Percentiles rank a stretch among this genome's conserved stretches.
These are phyloP conservation scores for Psittacula echo DNA, from an alignment of 2,797 vertebrate genomes.

Conservation along the genomic window DNA sequence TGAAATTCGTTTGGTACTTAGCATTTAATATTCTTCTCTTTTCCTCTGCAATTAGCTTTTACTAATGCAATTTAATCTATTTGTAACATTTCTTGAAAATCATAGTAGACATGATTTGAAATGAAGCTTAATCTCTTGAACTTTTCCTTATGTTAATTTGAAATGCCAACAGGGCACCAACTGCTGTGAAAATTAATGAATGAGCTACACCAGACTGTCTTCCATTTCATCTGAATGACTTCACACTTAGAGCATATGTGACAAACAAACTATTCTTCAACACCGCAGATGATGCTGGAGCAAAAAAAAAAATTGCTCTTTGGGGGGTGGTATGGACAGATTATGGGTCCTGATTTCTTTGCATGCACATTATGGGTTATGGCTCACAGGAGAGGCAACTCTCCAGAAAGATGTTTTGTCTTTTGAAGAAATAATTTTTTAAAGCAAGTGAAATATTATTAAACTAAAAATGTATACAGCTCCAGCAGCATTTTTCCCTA, in stretches of 20 bases:
- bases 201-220: slow-evolving; percentile 69
- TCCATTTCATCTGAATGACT: slow-evolving; percentile 72
- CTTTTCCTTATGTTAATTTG: slow-evolving; percentile 75
- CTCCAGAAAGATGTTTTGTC: neutral
- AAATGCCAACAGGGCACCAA: slow-evolving; percentile 78
- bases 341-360: neutral
- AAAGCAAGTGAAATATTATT: neutral
- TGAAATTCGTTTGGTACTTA: slow-evolving; percentile 59
- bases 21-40: slow-evolving; percentile 67
- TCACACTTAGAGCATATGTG: slow-evolving; percentile 61
- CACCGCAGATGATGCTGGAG: slow-evolving; percentile 6
- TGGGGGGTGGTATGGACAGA: neutral
- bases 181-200: slow-evolving; percentile 83
- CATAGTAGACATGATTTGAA: slow-evolving; percentile 68
- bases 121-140: slow-evolving; percentile 74
- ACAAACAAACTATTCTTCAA: slow-evolving; percentile 45
- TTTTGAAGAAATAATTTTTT: neutral
- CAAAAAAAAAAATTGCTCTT: slow-evolving; percentile 14
- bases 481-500: neutral
- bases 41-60: slow-evolving; percentile 70
- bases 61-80: slow-evolving; percentile 73
- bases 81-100: slow-evolving; percentile 71
- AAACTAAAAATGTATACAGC: neutral
- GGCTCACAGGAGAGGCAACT: neutral
- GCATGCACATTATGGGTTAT: fast-evolving